phyloP scores from a whole-genome alignment of 2,113 vertebrate genomes.

The Marcusenius ussheri region DNA sequence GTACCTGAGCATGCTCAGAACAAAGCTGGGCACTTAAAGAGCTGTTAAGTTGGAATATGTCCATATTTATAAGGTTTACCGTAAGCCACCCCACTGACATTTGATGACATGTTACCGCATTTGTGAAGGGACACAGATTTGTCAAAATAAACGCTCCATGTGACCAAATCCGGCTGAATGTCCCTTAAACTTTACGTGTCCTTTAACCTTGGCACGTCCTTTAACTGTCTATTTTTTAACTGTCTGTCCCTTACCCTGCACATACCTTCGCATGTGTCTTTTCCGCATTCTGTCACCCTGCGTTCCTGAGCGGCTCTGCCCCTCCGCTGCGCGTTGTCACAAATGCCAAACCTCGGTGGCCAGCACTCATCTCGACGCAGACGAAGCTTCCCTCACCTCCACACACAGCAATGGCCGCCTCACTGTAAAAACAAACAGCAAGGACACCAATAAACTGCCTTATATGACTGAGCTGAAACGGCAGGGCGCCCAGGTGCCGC shows the following conservation, averaged over 20 bases:
- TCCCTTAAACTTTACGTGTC: neutral
- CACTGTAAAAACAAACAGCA: neutral
- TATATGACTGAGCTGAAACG: neutral
- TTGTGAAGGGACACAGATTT: neutral
- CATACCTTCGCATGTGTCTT: neutral
- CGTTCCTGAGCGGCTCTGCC: neutral
- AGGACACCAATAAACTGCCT: neutral
- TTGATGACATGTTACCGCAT: neutral
- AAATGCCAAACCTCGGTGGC: neutral
- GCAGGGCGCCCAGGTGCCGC: constrained; percentile 34
- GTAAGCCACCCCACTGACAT: neutral
- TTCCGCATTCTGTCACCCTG: neutral
- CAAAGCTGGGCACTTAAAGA: neutral
- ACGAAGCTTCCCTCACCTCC: neutral
- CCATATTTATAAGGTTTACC: neutral
- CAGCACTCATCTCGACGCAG: neutral
- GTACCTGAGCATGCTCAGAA: neutral
- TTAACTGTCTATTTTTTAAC: neutral
- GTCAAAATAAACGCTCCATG: neutral
- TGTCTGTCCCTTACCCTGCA: neutral
- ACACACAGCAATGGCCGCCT: neutral
- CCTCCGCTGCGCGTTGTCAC: neutral
- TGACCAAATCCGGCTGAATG: neutral
- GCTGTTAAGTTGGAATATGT: neutral
- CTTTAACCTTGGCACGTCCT: neutral